Evolutionary conservation across 1,140 invertebrate genomes (phyloP).

Genomic region (Euura lappo): DNA sequence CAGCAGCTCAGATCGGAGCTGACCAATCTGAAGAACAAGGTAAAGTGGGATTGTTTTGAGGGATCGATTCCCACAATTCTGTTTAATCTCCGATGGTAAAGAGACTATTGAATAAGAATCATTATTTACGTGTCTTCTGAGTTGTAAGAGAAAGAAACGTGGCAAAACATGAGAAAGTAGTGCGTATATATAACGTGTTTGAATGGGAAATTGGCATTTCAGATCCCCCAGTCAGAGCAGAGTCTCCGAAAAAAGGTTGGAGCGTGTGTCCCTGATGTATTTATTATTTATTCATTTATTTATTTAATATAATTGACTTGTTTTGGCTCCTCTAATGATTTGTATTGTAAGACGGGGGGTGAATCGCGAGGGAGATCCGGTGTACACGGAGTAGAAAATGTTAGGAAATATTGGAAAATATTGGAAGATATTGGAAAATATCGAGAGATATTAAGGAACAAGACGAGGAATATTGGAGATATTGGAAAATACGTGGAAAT

Average conservation of each 20-base stretch:
- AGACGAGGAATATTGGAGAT: too few relatives aligned
- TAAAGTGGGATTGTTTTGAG: slow-evolving; percentile 18
- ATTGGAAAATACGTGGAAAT: too few relatives aligned
- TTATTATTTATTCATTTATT: slow-evolving; percentile 40
- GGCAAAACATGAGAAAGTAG: too few relatives aligned
- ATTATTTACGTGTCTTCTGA: slow-evolving; percentile 22
- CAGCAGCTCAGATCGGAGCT: slow-evolving; percentile 73
- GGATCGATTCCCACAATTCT: slow-evolving; percentile 10
- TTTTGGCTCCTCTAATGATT: slow-evolving; percentile 54
- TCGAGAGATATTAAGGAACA: too few relatives aligned
- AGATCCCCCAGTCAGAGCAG: slow-evolving; percentile 61
- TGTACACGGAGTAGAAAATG: too few relatives aligned
- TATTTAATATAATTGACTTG: slow-evolving; percentile 51
- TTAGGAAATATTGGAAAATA: too few relatives aligned
- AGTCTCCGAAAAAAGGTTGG: slow-evolving; percentile 60
- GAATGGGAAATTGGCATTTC: slow-evolving; percentile 59
- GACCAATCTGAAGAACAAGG: slow-evolving; percentile 58
- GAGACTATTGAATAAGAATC: slow-evolving; percentile 14
- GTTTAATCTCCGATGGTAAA: slow-evolving; percentile 12
- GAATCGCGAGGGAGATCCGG: too few relatives aligned
- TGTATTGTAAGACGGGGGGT: slow-evolving; percentile 25
- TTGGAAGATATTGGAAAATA: too few relatives aligned
- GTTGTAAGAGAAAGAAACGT: too few relatives aligned
- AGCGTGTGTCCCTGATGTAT: slow-evolving; percentile 57
- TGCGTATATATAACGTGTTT: slow-evolving; percentile 25